phyloP scores from a whole-genome alignment of 2,888 invertebrate genomes.

The Caenorhabditis sp. region DNA sequence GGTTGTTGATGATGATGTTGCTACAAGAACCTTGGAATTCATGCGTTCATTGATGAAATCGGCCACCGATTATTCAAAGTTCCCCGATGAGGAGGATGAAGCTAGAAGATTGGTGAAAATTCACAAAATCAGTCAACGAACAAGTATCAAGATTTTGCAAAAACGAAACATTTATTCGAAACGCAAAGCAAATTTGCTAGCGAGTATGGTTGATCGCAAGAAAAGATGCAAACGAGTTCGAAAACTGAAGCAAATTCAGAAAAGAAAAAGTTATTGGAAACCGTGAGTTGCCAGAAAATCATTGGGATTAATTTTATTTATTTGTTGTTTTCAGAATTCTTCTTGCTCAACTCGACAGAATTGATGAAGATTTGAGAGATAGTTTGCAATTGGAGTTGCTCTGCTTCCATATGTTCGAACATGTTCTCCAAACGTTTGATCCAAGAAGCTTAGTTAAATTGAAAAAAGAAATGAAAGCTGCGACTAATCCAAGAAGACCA shows the following conservation, averaged over 20 bases:
- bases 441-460: neutral
- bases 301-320: neutral
- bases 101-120: neutral
- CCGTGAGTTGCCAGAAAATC: neutral
- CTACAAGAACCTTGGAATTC: no score
- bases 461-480: neutral
- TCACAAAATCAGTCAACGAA: neutral
- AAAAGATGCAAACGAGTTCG: neutral
- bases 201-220: neutral
- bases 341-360: neutral
- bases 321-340: neutral
- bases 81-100: neutral
- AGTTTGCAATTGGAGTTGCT: neutral
- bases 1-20: no score
- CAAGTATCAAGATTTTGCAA: neutral
- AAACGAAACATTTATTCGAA: neutral
- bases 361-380: neutral
- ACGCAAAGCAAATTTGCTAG: neutral
- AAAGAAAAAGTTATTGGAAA: neutral
- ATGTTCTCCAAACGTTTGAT: neutral
- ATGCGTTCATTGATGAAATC: neutral
- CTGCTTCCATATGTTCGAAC: neutral
- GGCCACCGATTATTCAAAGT: neutral
- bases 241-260: neutral
- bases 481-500: neutral